Evolutionary conservation across 1,140 invertebrate species (phyloP), one percentile per base, ranked within the genome.

Genomic region (Panagrolaimus sp.): DNA sequence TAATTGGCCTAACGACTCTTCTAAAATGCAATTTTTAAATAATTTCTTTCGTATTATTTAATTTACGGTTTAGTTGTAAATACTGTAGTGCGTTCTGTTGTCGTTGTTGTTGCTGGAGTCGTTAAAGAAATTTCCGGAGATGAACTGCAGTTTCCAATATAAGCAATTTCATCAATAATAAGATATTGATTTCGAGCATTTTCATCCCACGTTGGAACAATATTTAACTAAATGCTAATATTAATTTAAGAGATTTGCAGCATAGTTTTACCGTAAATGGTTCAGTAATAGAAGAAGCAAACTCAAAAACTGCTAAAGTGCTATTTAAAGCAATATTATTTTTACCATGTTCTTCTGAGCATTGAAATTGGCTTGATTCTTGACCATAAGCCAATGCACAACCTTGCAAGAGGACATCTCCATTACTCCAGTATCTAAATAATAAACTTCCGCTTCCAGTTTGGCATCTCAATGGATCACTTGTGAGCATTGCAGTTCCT

Each of bases 341-440:
- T 21, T 63, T 67, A 1, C 71, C 45, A 15, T 58, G 14, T 55
- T 71, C 65, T 64, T 78, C 76, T 6, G 70, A 71, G 58, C 73
- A 79, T 64, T 79, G 70, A 43, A 73, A 70, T 71, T 73, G 77
- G 21, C 72, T 47, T 46, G 71, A 79, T 65, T 76, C 73, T 47
- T 71, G 17, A 45, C 69, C 73, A 43, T 77, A 80, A n/a, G 81
- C 81, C 32, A 83, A 58, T 15, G 77, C 81, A 69, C 79, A 81
- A 21, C 82, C 79, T 72, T 81, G 81, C 12, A 81, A 38, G 17
- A 70, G 47, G 43, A 83, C 72, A 15, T 80, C 67, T 9, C 76
- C 78, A 67, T 83, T 81, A 10, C 81, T 75, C 79, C 79, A 81
- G 65, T 79, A 82, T 28, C 79, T 77, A 58, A 81, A 83, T 10